Percentiles rank a stretch among this genome's conserved stretches.
Conservation (phyloP, 2,113 vertebrate species). For the Malurus elegans region DNA sequence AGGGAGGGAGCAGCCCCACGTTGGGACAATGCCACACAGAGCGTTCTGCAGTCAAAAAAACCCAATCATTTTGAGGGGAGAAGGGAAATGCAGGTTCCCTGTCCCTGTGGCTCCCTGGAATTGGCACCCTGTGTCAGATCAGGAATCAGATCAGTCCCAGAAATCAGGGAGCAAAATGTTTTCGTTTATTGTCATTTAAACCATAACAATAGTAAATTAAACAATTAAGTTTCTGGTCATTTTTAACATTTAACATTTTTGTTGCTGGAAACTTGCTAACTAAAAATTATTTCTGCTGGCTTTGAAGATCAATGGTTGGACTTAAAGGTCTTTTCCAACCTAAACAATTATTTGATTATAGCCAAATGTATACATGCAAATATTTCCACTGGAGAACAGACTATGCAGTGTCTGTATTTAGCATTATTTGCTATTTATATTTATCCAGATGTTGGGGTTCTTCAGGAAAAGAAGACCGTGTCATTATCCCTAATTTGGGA, state of each 20-base stretch:
- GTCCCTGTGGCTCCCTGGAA: background rate
- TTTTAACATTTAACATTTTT: background rate
- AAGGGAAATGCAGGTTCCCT: background rate
- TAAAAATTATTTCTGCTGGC: background rate
- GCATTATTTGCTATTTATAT: background rate
- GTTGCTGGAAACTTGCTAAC: background rate
- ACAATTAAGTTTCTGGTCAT: background rate
- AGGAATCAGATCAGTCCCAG: too few relatives aligned
- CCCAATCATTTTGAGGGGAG: background rate
- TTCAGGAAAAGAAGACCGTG: background rate
- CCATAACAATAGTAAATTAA: background rate
- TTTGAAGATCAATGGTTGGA: background rate
- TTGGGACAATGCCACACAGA: accelerated
- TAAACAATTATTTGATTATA: background rate
- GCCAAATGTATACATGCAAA: background rate
- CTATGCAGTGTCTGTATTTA: background rate
- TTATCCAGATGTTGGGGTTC: background rate
- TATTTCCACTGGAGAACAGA: background rate
- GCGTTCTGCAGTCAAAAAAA: background rate
- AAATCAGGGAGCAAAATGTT: background rate
- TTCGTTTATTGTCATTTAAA: background rate
- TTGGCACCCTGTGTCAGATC: background rate
- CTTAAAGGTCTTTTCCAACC: background rate
- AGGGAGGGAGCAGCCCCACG: background rate
- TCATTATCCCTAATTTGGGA: background rate